Evolutionary conservation across 2,888 invertebrate species (phyloP), one percentile per base, ranked within the genome.

Genomic region (Colostygia pectinataria): DNA sequence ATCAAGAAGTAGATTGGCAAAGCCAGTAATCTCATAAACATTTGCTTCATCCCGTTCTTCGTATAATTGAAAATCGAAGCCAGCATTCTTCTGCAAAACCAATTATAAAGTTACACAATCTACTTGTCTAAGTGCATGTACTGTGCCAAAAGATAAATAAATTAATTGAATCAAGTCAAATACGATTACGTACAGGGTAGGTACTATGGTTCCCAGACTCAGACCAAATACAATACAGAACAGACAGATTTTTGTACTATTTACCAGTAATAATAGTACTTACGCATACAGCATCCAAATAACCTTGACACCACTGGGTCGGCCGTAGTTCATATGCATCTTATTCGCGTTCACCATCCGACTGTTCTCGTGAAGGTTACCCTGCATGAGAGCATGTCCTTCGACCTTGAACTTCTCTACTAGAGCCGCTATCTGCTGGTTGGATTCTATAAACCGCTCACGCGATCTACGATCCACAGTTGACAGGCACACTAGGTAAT

Each of bases 351-450:
- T 92, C 0, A 92, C 77, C 28, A 93, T 92, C 2, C 91, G 90
- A 61, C 91, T 90, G 62, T 91, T 91, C 23, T 92, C 91, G 20
- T 91, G 83, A 0, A 88, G 83, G 33, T 89, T 84, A 4, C 88
- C 93, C 69, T 95, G 95, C 76, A 95, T 91, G 62, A 95, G 94
- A 6, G 93, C 92, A 4, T 93, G 94, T 0, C 97, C 97, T 80
- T 98, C 97, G 23, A 95, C 82, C 71, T 96, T 96, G 80, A 98
- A 98, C 69, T 97, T 95, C 65, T 98, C 97, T 0, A 98, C 97
- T 9, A 98, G 82, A 0, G 96, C 95, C 2, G 96, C 95, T 61
- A 98, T 98, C 82, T 98, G 98, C 65, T 96, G 96, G 74, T 97
- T 97, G 0, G 98, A 98, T 74, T 98, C 97, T 31, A 97, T 91